Base-by-base conservation (phyloP, 2,888 invertebrate genomes). In the Eupithecia inturbata region DNA sequence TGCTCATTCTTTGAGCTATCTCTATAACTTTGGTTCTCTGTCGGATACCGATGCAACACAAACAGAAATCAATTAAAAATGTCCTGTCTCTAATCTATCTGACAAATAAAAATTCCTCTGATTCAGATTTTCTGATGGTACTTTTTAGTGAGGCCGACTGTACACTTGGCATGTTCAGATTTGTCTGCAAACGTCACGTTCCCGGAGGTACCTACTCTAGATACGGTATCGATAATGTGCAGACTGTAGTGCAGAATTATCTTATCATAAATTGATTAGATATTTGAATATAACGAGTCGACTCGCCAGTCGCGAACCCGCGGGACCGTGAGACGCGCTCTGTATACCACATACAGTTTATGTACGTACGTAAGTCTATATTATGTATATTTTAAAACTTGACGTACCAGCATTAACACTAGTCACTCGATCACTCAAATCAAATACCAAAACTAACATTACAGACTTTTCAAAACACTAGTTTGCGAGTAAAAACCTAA, bases 171-270 rank as follows among this genome's bases (percentile, higher is more conserved):
- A 19, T 19, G 45, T 45, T 19, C 3, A 45, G 45, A 3, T 4
- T 39, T 2, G 39, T 14, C 39, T 39, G 14, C 53, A 53, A 10
- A 57, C 26, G 57, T 57, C 26, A 57, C 57, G 22, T 39, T 3
- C 28, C 16, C 6, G 62, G 14, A 19, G 28, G 7, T 12, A 62
- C 62, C 57, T 62, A 31, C 19, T 31, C 57, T 14, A 49, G 71
- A 70, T 75, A 75, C 28, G 49, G 33, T 72, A 70, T 75, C 72
- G 69, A 69, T 72, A 70, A 70, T 70, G 60, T 67, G 68, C 68
- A 67, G 49, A 62, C 57, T 12, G 4, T 26, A 26, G 57, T 53
- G 12, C 57, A 57, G 26, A 57, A 71, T 57, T 70, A 75, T 75
- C 75, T 75, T 72, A 75, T 75, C 75, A 14, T 12, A 26, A 62